These are phyloP conservation scores for Cecidostiba fungosa DNA, from an alignment of 2,888 invertebrate genomes.

Conservation along the genomic window DNA sequence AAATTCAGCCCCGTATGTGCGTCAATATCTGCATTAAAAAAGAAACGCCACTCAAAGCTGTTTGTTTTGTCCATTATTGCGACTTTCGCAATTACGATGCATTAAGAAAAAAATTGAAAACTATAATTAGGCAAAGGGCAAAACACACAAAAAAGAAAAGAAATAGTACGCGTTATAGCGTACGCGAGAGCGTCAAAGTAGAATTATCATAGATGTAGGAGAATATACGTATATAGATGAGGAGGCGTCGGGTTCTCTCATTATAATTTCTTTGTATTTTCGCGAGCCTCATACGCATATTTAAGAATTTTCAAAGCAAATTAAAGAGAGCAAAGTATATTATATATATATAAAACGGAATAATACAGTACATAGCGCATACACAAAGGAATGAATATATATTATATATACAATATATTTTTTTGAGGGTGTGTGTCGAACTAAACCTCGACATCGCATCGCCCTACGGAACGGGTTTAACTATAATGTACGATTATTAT, in stretches of 20 bases:
- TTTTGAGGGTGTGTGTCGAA: constrained; percentile 74
- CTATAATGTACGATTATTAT: constrained; percentile 48
- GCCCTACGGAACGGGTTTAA: constrained; percentile 45
- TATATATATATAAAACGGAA: constrained; percentile 62
- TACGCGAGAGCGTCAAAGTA: constrained; percentile 34
- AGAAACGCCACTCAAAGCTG: constrained; percentile 2
- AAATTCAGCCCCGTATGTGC: neutral
- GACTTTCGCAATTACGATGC: constrained; percentile 14
- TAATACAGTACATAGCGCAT: constrained; percentile 64
- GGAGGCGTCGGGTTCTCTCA: constrained; percentile 13
- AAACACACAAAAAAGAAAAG: constrained; percentile 20
- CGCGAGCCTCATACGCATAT: neutral
- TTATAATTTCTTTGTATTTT: constrained; percentile 32
- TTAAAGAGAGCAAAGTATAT: constrained; percentile 53
- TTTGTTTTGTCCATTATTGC: constrained; percentile 42
- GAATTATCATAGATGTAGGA: constrained; percentile 37
- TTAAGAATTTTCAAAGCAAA: constrained; percentile 25
- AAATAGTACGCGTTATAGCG: constrained; percentile 60
- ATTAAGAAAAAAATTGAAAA: constrained; percentile 52
- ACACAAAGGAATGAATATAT: constrained; percentile 69
- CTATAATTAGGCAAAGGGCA: constrained; percentile 57
- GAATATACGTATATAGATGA: constrained; percentile 20
- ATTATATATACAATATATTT: constrained; percentile 68
- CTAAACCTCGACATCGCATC: constrained; percentile 56
- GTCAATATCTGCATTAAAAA: neutral